Evolutionary conservation across 2,888 invertebrate species (phyloP).

Genomic region (Drosophila koepferae): DNA sequence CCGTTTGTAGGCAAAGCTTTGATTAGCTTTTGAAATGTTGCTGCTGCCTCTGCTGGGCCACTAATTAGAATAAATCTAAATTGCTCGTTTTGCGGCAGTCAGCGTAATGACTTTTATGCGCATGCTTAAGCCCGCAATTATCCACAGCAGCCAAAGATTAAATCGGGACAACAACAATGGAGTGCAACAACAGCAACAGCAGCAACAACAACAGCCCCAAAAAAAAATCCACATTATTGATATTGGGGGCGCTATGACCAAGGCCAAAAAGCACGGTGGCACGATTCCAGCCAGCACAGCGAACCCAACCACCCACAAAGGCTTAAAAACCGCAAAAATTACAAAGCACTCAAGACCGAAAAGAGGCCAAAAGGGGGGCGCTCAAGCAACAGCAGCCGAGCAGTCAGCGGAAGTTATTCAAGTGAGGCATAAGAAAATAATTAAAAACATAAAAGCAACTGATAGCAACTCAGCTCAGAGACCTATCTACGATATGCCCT

Average conservation of each 20-base stretch:
- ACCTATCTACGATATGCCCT: constrained; percentile 26
- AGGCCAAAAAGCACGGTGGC: not conserved
- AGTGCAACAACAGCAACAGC: constrained; percentile 44
- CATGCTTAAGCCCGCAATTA: constrained; percentile 78
- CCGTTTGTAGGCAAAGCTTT: constrained; percentile 43
- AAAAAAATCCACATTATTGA: constrained; percentile 76
- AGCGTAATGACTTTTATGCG: constrained; percentile 77
- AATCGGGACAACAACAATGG: constrained; percentile 58
- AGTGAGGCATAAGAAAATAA: constrained; percentile 71
- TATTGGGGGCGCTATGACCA: constrained; percentile 41
- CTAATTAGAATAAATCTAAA: constrained; percentile 79
- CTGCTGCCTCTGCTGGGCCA: constrained; percentile 31
- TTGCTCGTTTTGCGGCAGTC: constrained; percentile 78
- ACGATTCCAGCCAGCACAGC: not conserved
- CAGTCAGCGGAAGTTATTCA: constrained; percentile 46
- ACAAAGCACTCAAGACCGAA: constrained; percentile 62
- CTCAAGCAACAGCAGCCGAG: constrained; percentile 15
- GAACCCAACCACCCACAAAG: constrained; percentile 41
- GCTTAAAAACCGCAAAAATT: constrained; percentile 74
- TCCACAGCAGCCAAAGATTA: constrained; percentile 77
- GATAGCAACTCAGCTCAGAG: constrained; percentile 22
- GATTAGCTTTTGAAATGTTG: constrained; percentile 69
- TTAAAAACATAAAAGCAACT: constrained; percentile 64
- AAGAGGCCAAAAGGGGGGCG: not conserved
- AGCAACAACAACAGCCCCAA: too few relatives aligned